Evolutionary conservation across 2,888 invertebrate genomes (phyloP), one percentile per base, ranked within the genome.

Genomic region (Leptopilina drosophilae): DNA sequence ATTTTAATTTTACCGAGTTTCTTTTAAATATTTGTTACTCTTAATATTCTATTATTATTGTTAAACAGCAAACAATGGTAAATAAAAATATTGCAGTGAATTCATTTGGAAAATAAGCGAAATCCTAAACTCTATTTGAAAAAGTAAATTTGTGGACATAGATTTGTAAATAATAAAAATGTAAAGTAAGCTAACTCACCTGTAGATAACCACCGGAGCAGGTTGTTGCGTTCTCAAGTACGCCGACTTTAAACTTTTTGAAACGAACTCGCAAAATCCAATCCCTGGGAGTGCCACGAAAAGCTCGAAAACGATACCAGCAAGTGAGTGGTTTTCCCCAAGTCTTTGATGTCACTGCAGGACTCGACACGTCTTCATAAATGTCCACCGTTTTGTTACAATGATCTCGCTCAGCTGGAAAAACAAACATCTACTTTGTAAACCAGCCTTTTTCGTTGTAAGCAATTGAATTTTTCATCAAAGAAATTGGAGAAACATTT

Each of bases 331-430:
- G 96, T 85, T 96, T 95, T 7, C 97, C 97, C 88, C 95, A 95
- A 91, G 96, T 97, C 85, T 95, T 95, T 59, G 95, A 93, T 64
- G 95, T 97, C 91, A 98, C 95, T 85, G 96, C 96, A 46, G 98
- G 98, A 83, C 96, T 97, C 26, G 96, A 95, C 69, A 98, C 97
- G 90, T 97, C 97, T 90, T 98, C 97, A 92, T 97, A 97, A 84
- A 98, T 97, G 89, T 97, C 97, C 86, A 98, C 97, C 12, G 98
- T 98, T 92, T 97, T 97, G 93, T 98, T 98, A 93, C 98, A 98
- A 90, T 97, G 97, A 92, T 97, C 97, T 87, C 96, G 94, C 91
- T 95, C 95, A 78, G 94, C 93, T 91, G 85, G 87, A 89, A 56
- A 77, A 76, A 79, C 83, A 42, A 77, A n/a, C 4, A 1, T 1